Conservation (phyloP, 2,113 vertebrate genomes). For the Lepidothrix coronata region DNA sequence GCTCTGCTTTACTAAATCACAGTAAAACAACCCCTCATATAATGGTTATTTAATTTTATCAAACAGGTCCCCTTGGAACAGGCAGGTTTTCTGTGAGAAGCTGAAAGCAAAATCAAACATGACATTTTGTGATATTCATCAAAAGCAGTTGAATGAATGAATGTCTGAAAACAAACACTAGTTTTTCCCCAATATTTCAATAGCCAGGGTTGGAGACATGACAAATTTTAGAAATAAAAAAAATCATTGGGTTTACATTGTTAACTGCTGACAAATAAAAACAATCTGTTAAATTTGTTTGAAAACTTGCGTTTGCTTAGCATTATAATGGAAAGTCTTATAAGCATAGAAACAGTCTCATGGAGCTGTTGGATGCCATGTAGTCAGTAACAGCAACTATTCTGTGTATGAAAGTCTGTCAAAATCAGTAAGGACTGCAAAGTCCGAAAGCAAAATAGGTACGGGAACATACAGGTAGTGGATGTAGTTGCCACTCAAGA, state of each 20-base stretch:
- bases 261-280: not conserved
- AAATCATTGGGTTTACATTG: not conserved
- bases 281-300: not conserved
- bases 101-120: not conserved
- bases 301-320: not conserved
- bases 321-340: not conserved
- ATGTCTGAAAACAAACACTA: not conserved
- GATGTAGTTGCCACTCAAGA: not conserved
- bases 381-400: not conserved
- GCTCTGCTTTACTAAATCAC: not conserved
- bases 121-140: not conserved
- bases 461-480: not conserved
- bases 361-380: not conserved
- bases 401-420: not conserved
- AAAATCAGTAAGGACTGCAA: not conserved
- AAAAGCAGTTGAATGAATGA: not conserved
- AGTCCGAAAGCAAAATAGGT: not conserved
- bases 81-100: not conserved
- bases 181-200: not conserved
- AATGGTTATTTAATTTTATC: constrained; percentile 21
- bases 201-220: not conserved
- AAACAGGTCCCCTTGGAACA: not conserved
- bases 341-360: not conserved
- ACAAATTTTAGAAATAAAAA: not conserved
- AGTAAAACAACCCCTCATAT: not conserved